Conservation (phyloP, 2,797 vertebrate species). For the Chaetodon trifasciatus region DNA sequence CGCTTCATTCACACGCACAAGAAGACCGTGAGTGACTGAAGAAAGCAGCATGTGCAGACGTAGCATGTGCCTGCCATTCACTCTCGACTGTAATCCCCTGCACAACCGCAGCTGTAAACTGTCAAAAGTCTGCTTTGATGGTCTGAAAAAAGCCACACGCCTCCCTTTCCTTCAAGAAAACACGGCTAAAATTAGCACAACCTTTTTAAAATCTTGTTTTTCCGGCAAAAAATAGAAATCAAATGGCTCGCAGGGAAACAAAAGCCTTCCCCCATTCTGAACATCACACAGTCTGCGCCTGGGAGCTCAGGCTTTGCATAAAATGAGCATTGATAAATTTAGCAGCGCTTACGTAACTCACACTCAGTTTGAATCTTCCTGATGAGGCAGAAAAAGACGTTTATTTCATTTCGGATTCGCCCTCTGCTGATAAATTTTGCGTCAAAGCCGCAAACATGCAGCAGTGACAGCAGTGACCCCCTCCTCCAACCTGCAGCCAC, state of each 20-base stretch:
- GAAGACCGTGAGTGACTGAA: slow-evolving; percentile 46
- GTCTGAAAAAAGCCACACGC: slow-evolving; percentile 56
- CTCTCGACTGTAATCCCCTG: slow-evolving; percentile 64
- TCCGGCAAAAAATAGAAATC: slow-evolving; percentile 76
- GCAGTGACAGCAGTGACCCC: slow-evolving; percentile 35
- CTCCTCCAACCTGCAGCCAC: slow-evolving; percentile 11
- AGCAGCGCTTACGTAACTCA: slow-evolving; percentile 84
- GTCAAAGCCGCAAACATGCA: slow-evolving; percentile 66
- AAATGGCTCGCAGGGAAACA: slow-evolving; percentile 78
- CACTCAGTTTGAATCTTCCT: slow-evolving; percentile 83
- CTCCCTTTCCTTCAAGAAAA: slow-evolving; percentile 63
- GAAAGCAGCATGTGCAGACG: slow-evolving; percentile 37
- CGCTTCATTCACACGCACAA: slow-evolving; percentile 35
- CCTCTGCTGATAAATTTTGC: slow-evolving; percentile 72
- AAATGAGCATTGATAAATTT: slow-evolving; percentile 88
- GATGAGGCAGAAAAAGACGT: slow-evolving; percentile 84
- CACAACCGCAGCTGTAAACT: slow-evolving; percentile 57
- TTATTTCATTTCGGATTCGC: slow-evolving; percentile 61
- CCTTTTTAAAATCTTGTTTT: slow-evolving; percentile 76
- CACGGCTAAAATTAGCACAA: slow-evolving; percentile 77
- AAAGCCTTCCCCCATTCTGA: slow-evolving; percentile 73
- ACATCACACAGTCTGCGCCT: slow-evolving; percentile 75
- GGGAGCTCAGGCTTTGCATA: slow-evolving; percentile 83
- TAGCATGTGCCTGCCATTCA: slow-evolving; percentile 63
- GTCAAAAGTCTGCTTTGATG: slow-evolving; percentile 73